phyloP scores from a whole-genome alignment of 2,888 invertebrate species.

The Elegia similella region DNA sequence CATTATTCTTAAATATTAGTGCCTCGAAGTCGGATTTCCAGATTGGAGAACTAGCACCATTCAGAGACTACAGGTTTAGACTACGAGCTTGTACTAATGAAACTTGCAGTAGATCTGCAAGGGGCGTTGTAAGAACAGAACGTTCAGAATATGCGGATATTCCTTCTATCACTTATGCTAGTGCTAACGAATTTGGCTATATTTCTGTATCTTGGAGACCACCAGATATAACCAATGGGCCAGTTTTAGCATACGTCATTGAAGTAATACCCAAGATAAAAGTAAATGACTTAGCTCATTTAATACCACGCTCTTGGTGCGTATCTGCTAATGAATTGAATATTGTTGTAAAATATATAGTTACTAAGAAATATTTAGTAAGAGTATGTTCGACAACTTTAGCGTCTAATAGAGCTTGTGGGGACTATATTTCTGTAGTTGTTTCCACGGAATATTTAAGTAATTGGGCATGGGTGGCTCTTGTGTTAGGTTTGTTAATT shows the following conservation, averaged over 20 bases:
- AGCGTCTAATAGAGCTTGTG: conserved; percentile 42
- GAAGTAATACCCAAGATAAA: conserved; percentile 51
- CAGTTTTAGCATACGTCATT: conserved; percentile 60
- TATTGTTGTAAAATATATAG: conserved; percentile 30
- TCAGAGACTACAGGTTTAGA: conserved; percentile 63
- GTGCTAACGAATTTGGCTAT: conserved; percentile 39
- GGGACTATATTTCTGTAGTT: conserved; percentile 31
- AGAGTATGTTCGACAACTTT: conserved; percentile 47
- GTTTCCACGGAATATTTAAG: conserved; percentile 26
- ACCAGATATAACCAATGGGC: conserved; percentile 59
- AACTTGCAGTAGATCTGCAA: conserved; percentile 57
- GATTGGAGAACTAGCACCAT: conserved; percentile 60
- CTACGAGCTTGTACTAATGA: conserved; percentile 55
- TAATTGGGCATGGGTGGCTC: conserved; percentile 47
- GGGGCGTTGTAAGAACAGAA: conserved; percentile 56
- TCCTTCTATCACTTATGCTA: conserved; percentile 38
- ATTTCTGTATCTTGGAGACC: conserved; percentile 57
- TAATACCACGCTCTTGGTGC: conserved; percentile 55
- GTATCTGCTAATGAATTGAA: conserved; percentile 35
- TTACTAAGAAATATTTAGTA: conserved; percentile 40
- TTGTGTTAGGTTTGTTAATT: conserved; percentile 48
- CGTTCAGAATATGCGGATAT: conserved; percentile 50
- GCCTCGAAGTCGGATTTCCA: conserved; percentile 43
- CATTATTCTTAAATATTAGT: conserved; percentile 47
- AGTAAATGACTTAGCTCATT: conserved; percentile 33